Evolutionary conservation across 2,113 vertebrate genomes (phyloP).

Genomic region (Dasyprocta punctata): DNA sequence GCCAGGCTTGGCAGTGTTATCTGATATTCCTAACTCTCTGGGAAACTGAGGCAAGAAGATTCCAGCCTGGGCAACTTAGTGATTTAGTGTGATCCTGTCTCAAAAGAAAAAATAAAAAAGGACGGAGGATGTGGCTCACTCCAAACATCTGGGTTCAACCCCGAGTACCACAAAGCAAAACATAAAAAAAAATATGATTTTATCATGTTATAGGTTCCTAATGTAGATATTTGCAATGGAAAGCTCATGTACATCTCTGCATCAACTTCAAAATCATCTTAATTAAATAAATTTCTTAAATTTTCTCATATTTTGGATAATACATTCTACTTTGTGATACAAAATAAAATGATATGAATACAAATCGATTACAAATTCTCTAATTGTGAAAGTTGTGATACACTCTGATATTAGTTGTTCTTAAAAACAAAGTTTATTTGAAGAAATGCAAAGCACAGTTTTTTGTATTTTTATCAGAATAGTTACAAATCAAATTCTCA

Average conservation of each 20-base stretch:
- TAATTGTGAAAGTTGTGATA: constrained; percentile 73
- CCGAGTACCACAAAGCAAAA: background rate
- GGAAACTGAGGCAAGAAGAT: background rate
- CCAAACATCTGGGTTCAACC: background rate
- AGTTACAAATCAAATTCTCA: constrained; percentile 79
- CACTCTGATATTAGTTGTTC: constrained; percentile 82
- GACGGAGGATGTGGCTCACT: background rate
- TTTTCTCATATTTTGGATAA: constrained; percentile 79
- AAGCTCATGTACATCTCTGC: constrained; percentile 71
- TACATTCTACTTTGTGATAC: constrained; percentile 78
- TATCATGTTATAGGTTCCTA: constrained; percentile 74
- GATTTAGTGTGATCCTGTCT: background rate
- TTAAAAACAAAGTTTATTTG: background rate
- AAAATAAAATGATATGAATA: constrained; percentile 76
- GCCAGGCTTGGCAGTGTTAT: background rate
- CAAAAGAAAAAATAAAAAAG: background rate
- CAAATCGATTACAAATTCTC: constrained; percentile 78
- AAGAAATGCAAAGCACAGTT: constrained; percentile 35
- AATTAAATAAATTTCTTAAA: constrained; percentile 81
- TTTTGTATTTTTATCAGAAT: constrained; percentile 67
- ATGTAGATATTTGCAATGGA: constrained; percentile 75
- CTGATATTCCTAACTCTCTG: background rate
- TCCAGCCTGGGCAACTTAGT: background rate
- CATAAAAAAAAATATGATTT: background rate
- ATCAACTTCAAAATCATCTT: constrained; percentile 51